Conservation (phyloP, 2,888 invertebrate genomes). For the Drosophila dives region DNA sequence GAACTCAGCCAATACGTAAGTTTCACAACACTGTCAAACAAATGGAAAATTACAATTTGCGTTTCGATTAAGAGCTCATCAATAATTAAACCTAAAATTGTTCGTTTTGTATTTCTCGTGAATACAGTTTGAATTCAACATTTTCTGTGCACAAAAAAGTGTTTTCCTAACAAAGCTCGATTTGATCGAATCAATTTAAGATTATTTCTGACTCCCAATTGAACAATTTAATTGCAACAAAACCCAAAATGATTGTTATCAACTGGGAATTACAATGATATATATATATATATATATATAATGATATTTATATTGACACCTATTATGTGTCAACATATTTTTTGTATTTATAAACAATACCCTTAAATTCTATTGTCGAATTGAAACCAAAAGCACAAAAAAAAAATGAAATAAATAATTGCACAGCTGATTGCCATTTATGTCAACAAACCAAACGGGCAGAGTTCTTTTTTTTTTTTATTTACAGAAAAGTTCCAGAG, state of each 20-base stretch:
- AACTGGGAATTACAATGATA: not conserved
- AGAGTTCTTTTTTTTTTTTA: slow-evolving; percentile 4
- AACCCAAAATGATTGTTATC: not conserved
- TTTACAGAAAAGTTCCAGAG: slow-evolving; percentile 2
- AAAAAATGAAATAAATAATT: not conserved
- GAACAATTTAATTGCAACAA: not conserved
- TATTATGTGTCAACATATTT: not conserved
- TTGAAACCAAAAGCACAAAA: not conserved
- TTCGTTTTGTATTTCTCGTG: not conserved
- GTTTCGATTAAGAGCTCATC: not conserved
- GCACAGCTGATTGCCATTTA: not conserved
- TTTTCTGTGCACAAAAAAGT: not conserved
- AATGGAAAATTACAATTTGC: not conserved
- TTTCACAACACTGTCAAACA: slow-evolving; percentile 26
- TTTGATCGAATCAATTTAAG: not conserved
- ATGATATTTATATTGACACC: not conserved
- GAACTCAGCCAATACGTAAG: slow-evolving; percentile 83
- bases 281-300: not conserved
- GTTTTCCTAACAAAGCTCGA: not conserved
- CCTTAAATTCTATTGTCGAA: not conserved
- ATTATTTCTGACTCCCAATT: not conserved
- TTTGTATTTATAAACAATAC: not conserved
- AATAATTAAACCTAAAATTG: not conserved
- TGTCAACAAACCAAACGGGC: not conserved
- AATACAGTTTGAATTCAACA: not conserved